Percentiles rank a stretch among this genome's conserved stretches.
These are phyloP conservation scores for Vireo griseus DNA, from an alignment of 2,797 vertebrate genomes.

Conservation along the genomic window DNA sequence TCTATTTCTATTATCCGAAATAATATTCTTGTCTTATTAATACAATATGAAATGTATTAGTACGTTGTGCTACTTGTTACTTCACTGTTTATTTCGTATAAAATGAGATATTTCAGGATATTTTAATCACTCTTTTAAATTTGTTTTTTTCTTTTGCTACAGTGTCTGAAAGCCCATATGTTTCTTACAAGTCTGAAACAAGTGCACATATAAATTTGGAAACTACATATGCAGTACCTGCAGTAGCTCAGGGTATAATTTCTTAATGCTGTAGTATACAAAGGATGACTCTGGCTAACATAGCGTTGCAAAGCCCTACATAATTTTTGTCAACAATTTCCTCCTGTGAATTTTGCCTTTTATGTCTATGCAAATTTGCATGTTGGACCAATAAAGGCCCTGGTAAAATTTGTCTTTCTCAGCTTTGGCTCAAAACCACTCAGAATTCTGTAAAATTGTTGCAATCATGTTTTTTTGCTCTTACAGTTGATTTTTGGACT, in stretches of 20 bases:
- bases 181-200: not conserved
- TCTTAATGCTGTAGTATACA: not conserved
- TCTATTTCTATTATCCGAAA: too few species aligned
- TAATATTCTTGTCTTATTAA: not conserved
- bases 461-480: not conserved
- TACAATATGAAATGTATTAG: not conserved
- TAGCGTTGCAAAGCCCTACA: not conserved
- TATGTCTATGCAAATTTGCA: not conserved
- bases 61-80: not conserved
- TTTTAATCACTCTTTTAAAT: not conserved
- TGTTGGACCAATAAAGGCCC: not conserved
- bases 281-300: not conserved
- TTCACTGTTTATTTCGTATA: not conserved
- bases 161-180: not conserved
- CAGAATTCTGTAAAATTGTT: not conserved
- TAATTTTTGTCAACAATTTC: not conserved
- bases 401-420: not conserved
- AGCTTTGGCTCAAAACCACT: not conserved
- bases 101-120: not conserved
- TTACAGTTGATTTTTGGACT: not conserved
- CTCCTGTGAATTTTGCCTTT: not conserved
- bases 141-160: not conserved
- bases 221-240: not conserved
- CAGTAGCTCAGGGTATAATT: not conserved
- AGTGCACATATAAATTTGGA: not conserved